Base-by-base conservation (phyloP, 2,797 vertebrate genomes). In the Pogoniulus pusillus region DNA sequence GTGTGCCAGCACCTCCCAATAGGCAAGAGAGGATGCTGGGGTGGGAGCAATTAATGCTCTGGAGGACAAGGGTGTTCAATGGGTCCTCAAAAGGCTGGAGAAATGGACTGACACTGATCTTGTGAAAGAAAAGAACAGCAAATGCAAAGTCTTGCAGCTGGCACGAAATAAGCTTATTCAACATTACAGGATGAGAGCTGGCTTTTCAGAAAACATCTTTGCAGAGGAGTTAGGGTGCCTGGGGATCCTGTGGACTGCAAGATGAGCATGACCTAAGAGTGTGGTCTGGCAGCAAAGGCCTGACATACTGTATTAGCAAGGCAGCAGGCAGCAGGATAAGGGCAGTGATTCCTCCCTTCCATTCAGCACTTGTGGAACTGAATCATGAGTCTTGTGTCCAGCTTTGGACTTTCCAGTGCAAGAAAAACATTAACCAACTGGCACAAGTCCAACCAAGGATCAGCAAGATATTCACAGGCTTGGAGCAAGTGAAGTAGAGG, bases 31-130 rank as follows among this genome's bases (percentile, higher is more conserved):
- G 9, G 9, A 24, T 24, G 10, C 3, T 4, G 5, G 10, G 2
- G 2, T 2, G 1, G 6, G 7, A 55, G 2, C 24, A 65, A 20
- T 34, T 24, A n/a, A 7, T 72, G 10, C 2, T 2, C 7, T 32
- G 34, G 32, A 75, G 17, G 34, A 9, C 4, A 26, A 35, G 8
- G 2, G 9, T 32, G 6, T 72, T 60, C 37, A 59, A 1, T 29
- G n/a, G 45, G 22, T 47, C 45, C 45, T 47, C 22, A 47, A 47
- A 47, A 47, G 45, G 45, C 45, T 47, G 20, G 45, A 47, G 45
- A 76, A 82, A 41, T 11, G n/a, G 20, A 7, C 17, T 87, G 43
- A 34, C 14, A 29, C 3, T 74, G 29, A 16, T 63, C 9, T 63
- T 26, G 47, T 4, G 8, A 37, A 58, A 9, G 6, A 71, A 41